Evolutionary conservation across 2,797 vertebrate genomes (phyloP).

Genomic region (Crocodylus rhombifer): DNA sequence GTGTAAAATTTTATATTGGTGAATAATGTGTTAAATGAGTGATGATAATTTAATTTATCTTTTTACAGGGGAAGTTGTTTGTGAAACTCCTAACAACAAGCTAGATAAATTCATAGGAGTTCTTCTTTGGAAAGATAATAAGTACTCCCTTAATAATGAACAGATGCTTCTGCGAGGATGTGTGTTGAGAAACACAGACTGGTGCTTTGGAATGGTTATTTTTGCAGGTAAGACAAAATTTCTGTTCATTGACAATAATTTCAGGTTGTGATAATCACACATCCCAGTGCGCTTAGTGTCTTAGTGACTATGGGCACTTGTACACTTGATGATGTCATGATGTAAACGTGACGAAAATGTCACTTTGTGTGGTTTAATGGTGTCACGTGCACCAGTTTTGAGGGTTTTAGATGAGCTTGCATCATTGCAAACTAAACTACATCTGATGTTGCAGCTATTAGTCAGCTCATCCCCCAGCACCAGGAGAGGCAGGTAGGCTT

Average conservation of each 20-base stretch:
- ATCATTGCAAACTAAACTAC: too few relatives aligned
- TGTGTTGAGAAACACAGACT: constrained; percentile 88
- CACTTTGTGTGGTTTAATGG: too few relatives aligned
- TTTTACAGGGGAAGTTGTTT: constrained; percentile 85
- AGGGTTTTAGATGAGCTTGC: too few relatives aligned
- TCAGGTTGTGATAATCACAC: neutral
- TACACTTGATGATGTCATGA: too few relatives aligned
- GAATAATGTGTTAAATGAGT: neutral
- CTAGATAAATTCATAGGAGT: constrained; percentile 87
- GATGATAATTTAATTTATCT: neutral
- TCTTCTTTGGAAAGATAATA: constrained; percentile 84
- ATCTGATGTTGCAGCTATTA: too few relatives aligned
- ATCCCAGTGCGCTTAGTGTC: neutral
- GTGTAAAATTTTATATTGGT: neutral
- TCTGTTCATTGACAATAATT: neutral
- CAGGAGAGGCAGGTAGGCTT: too few relatives aligned
- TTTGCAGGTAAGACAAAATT: constrained; percentile 83
- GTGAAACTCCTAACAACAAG: constrained; percentile 90
- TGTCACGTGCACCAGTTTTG: too few relatives aligned
- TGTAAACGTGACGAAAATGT: too few relatives aligned
- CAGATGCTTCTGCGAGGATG: constrained; percentile 88
- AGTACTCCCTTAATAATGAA: constrained; percentile 85
- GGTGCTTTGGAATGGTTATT: constrained; percentile 90
- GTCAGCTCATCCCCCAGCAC: too few relatives aligned
- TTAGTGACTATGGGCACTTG: too few relatives aligned